phyloP scores from a whole-genome alignment of 1,140 invertebrate species.

The Tetragnatha versicolor region DNA sequence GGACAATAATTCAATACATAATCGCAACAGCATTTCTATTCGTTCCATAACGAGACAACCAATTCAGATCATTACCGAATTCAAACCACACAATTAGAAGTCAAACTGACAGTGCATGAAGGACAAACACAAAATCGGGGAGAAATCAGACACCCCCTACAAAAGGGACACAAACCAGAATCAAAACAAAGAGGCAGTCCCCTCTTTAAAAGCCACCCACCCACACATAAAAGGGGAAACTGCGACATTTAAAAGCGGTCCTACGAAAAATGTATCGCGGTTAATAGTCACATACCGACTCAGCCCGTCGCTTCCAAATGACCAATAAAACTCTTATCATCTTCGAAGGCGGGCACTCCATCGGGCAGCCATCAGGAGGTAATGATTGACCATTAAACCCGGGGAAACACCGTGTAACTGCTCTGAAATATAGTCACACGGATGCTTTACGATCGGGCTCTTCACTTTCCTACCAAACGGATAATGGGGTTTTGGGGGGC shows the following conservation, averaged over 20 bases:
- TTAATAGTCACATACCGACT: conserved; percentile 21
- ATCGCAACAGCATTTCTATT: no score
- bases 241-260: conserved; percentile 2
- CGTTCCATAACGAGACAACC: no score
- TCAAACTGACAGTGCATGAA: no score
- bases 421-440: conserved; percentile 29
- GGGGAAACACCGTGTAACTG: conserved; percentile 34
- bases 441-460: conserved; percentile 11
- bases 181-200: no score
- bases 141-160: no score
- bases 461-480: conserved; percentile 23
- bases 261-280: background rate
- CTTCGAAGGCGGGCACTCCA: background rate
- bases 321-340: conserved; percentile 49
- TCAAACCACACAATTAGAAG: no score
- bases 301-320: conserved; percentile 13
- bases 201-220: background rate
- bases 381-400: conserved; percentile 44
- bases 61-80: no score
- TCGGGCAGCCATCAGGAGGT: background rate
- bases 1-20: no score
- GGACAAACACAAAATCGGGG: no score
- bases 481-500: conserved; percentile 28
- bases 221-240: background rate
- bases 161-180: no score